phyloP scores from a whole-genome alignment of 2,797 vertebrate species.

The Staurois parvus region DNA sequence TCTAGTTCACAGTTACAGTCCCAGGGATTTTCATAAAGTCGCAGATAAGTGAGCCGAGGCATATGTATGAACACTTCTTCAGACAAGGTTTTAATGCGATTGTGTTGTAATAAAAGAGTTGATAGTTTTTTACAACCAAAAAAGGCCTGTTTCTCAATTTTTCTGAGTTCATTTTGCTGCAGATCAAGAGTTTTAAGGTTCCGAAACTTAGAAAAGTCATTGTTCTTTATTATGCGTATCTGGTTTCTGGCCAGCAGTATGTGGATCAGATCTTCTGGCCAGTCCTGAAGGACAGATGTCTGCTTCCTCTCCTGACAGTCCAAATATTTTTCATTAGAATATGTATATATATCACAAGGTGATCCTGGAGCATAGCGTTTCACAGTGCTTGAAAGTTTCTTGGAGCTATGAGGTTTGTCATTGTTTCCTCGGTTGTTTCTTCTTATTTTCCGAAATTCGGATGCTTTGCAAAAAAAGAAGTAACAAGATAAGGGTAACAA shows the following conservation, averaged over 20 bases:
- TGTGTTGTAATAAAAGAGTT: conserved; percentile 94
- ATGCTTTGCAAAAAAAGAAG: conserved; percentile 79
- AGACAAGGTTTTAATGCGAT: conserved; percentile 81
- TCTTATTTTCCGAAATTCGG: conserved; percentile 77
- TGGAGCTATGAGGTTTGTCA: conserved; percentile 69
- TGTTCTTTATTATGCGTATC: conserved; percentile 86
- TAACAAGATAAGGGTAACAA: conserved; percentile 78
- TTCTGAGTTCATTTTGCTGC: conserved; percentile 91
- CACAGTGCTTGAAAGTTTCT: conserved; percentile 71
- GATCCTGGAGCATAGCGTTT: conserved; percentile 79
- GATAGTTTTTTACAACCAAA: conserved; percentile 87
- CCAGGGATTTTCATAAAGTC: conserved; percentile 97
- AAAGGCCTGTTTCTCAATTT: conserved; percentile 88
- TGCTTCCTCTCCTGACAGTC: conserved; percentile 93
- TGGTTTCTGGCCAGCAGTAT: conserved; percentile 92
- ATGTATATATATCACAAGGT: conserved; percentile 86
- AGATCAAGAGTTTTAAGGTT: conserved; percentile 91
- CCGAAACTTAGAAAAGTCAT: conserved; percentile 88
- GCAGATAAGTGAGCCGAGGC: conserved; percentile 87
- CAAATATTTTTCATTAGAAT: conserved; percentile 89
- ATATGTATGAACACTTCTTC: conserved; percentile 90
- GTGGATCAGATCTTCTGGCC: conserved; percentile 91
- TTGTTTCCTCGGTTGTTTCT: conserved; percentile 65
- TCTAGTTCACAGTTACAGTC: conserved; percentile 88
- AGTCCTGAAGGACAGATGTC: conserved; percentile 81